These are phyloP conservation scores for Leptarthrus brevirostris DNA, from an alignment of 2,888 invertebrate genomes.

Conservation along the genomic window DNA sequence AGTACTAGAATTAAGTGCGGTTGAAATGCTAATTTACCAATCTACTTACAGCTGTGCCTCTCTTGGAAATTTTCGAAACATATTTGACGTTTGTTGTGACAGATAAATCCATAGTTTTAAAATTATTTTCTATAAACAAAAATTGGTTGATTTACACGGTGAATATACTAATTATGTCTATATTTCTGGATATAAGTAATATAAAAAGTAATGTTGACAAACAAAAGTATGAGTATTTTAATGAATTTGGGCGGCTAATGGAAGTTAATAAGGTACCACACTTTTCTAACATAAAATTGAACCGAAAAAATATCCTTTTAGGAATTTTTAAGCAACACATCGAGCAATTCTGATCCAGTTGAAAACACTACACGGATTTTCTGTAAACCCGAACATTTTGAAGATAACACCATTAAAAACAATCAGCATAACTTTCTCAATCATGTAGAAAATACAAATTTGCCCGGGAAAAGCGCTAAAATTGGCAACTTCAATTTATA, in stretches of 20 bases:
- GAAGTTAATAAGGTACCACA: slow-evolving; percentile 46
- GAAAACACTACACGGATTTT: background rate
- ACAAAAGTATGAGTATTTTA: slow-evolving; percentile 45
- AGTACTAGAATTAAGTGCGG: too few relatives aligned
- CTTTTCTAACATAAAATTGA: background rate
- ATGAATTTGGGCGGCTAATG: slow-evolving; percentile 54
- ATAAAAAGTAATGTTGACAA: background rate
- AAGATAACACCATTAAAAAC: background rate
- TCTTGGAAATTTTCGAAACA: too few relatives aligned
- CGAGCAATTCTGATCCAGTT: background rate
- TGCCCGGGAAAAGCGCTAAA: background rate
- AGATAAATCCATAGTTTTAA: too few relatives aligned
- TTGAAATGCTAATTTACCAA: too few relatives aligned
- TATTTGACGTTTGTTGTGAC: too few relatives aligned
- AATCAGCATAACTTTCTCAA: background rate
- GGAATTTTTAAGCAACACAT: background rate
- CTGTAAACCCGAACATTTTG: background rate
- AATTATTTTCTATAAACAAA: too few relatives aligned
- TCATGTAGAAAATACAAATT: background rate
- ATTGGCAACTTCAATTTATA: slow-evolving; percentile 49
- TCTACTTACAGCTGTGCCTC: too few relatives aligned
- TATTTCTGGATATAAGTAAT: slow-evolving; percentile 2
- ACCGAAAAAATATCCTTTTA: background rate
- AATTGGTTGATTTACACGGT: too few relatives aligned
- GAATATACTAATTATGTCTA: slow-evolving; percentile 17